phyloP scores from a whole-genome alignment of 2,888 invertebrate species.

The Sesia bembeciformis region DNA sequence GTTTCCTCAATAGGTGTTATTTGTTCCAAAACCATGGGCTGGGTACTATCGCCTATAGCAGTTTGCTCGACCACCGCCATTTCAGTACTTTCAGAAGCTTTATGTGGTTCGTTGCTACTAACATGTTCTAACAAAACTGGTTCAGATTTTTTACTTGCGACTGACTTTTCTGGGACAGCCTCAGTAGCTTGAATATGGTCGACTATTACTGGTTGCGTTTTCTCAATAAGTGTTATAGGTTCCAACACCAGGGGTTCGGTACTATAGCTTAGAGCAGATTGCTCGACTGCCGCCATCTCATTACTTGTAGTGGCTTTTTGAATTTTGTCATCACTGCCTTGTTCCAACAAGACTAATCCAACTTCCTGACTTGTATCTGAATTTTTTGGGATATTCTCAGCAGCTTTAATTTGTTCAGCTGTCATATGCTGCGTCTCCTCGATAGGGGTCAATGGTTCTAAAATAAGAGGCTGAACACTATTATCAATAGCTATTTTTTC shows the following conservation, averaged over 20 bases:
- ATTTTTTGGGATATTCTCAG: not conserved
- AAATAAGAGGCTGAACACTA: not conserved
- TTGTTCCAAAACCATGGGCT: not conserved
- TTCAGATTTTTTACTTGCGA: not conserved
- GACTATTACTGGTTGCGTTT: not conserved
- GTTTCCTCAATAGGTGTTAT: not conserved
- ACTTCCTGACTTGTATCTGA: not conserved
- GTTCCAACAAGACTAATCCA: not conserved
- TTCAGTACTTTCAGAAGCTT: not conserved
- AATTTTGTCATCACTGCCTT: not conserved
- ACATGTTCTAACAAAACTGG: not conserved
- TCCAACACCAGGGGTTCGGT: not conserved
- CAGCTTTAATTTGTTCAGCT: not conserved
- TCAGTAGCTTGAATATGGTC: not conserved
- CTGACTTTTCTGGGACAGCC: not conserved
- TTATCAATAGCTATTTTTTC: not conserved
- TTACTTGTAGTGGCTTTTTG: not conserved
- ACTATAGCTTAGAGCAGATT: not conserved
- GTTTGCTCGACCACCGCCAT: not conserved
- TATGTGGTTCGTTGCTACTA: not conserved
- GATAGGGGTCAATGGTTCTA: not conserved
- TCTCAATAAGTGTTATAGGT: not conserved
- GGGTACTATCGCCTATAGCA: not conserved
- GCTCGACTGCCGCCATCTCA: not conserved
- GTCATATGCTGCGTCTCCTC: not conserved